Evolutionary conservation across 2,888 invertebrate species (phyloP).

Genomic region (Melikaiella ostensackeni): DNA sequence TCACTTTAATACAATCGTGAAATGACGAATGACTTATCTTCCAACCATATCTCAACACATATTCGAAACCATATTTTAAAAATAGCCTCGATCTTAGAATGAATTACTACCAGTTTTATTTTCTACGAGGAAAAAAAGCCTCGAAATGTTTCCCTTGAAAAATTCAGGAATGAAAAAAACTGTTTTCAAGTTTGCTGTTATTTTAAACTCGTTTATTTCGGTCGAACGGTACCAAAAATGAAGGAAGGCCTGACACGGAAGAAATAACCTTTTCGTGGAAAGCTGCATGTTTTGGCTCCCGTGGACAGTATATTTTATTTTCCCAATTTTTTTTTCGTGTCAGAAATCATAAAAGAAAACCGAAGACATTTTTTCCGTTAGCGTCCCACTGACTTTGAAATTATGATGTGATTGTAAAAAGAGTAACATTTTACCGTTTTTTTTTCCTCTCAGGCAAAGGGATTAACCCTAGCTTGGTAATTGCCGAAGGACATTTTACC

Average conservation of each 20-base stretch:
- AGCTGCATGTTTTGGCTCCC: neutral
- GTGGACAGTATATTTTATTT: constrained; percentile 6
- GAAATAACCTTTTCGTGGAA: neutral
- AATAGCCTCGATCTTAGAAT: neutral
- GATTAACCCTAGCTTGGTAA: constrained; percentile 44
- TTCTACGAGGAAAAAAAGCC: neutral
- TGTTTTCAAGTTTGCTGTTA: constrained; percentile 1
- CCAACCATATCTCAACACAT: constrained; percentile 35
- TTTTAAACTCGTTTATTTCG: constrained; percentile 1
- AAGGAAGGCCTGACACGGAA: constrained; percentile 18
- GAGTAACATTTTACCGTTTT: constrained; percentile 34
- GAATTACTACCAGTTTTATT: neutral
- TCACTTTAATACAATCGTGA: constrained; percentile 13
- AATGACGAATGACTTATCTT: constrained; percentile 25
- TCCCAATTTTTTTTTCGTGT: neutral
- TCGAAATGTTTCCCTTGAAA: neutral
- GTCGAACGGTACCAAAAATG: constrained; percentile 33
- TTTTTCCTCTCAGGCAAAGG: constrained; percentile 20
- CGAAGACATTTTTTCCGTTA: constrained; percentile 36
- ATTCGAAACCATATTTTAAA: constrained; percentile 27
- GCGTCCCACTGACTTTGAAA: constrained; percentile 47
- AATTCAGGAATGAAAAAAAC: neutral
- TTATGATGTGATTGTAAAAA: constrained; percentile 36
- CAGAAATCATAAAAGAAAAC: constrained; percentile 15
- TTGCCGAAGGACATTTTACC: constrained; percentile 5